Base-by-base conservation (phyloP, 1,140 invertebrate genomes). In the Euura saliciscinereae region DNA sequence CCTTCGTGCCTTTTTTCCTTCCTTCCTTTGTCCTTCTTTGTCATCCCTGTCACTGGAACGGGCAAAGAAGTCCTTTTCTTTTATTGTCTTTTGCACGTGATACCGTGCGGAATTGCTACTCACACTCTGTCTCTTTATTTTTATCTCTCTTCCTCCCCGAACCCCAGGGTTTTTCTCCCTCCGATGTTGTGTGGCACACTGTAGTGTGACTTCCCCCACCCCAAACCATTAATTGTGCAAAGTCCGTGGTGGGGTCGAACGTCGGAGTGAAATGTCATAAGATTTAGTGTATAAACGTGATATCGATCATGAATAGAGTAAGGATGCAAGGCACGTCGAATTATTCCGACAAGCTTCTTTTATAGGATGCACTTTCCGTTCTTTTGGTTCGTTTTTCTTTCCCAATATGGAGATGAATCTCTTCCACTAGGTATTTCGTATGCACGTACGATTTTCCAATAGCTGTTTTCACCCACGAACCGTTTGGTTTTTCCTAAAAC, bases 61-160 rank as follows among this genome's bases (percentile, higher is more conserved):
- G 6, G 51, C 51, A 59, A 59, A 59, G 51, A 59, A 59, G 51
- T 59, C 51, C 51, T 59, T 59, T 59, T 59, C 51, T 59, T 59
- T 59, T 59, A 59, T 59, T 59, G 51, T 59, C 51, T 59, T 59
- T 59, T 59, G 51, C 51, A 59, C 51, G 51, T 59, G 51, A 59
- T 59, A 59, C 51, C 51, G 51, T 59, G 51, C 51, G 51, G 51
- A 59, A 59, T 59, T 59, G 51, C 51, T 59, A 59, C 51, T 59
- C 51, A 59, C 51, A 59, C 51, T 59, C 51, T 59, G 13, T 59
- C 13, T 6, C 51, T 59, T n/a, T 59, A 28, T 28, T 11, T 59
- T 59, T 59, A 3, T 4, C 51, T 59, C 13, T 59, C 13, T 59
- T 59, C 51, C 10, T 4, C 51, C 3, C 51, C 8, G 51, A 3